These are phyloP conservation scores for Psettodes erumei DNA, from an alignment of 2,113 vertebrate genomes.

Conservation along the genomic window DNA sequence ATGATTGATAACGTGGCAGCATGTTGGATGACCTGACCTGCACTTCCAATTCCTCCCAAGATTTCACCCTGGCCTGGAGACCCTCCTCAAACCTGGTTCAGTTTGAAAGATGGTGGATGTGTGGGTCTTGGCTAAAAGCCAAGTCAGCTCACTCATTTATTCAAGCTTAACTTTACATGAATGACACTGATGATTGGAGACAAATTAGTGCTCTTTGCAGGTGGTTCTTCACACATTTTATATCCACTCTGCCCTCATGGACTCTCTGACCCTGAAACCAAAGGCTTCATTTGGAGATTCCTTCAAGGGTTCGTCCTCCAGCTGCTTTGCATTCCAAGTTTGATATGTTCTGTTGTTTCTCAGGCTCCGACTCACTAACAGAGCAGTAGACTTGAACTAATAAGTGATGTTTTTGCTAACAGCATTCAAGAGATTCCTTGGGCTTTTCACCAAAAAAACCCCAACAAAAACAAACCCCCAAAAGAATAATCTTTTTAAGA, in stretches of 20 bases:
- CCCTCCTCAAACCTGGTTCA: not conserved
- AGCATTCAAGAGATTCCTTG: not conserved
- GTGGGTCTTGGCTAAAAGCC: not conserved
- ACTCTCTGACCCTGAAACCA: constrained; percentile 42
- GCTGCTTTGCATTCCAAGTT: constrained; percentile 38
- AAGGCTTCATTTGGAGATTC: constrained; percentile 28
- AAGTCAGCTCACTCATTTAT: constrained; percentile 2
- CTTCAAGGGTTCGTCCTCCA: constrained; percentile 19
- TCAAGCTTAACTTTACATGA: not conserved
- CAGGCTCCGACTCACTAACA: constrained; percentile 22
- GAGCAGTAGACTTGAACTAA: constrained; percentile 1
- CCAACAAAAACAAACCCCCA: not conserved
- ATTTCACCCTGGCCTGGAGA: not conserved
- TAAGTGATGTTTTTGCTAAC: constrained; percentile 21
- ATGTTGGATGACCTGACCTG: constrained; percentile 12
- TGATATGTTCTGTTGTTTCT: constrained; percentile 42
- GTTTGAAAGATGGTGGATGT: constrained; percentile 4
- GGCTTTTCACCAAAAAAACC: not conserved
- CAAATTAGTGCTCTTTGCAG: constrained; percentile 6
- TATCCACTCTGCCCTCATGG: constrained; percentile 9
- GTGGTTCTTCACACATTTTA: not conserved
- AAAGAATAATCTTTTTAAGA: not conserved
- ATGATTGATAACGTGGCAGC: not conserved
- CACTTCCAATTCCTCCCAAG: not conserved
- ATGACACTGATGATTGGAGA: not conserved